Percentiles rank a stretch among this genome's conserved stretches.
Conservation (phyloP, 2,888 invertebrate genomes). For the Cenopis cana region DNA sequence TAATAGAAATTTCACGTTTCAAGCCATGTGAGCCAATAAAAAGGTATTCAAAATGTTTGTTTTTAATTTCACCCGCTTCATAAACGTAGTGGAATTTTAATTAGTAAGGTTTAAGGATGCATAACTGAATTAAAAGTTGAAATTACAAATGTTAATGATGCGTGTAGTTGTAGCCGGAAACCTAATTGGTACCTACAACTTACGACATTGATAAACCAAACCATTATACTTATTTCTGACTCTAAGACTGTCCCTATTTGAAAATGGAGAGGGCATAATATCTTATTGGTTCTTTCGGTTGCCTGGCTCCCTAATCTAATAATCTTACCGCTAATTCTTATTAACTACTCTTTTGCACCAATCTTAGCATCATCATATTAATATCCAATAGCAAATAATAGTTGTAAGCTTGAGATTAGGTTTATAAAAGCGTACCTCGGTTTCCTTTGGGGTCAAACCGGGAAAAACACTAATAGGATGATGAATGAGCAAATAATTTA, state of each 20-base stretch:
- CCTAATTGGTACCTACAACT: background rate
- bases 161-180: background rate
- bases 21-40: conserved; percentile 53
- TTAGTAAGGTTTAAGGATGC: conserved; percentile 18
- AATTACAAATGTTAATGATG: conserved; percentile 2
- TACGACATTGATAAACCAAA: background rate
- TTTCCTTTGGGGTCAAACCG: too few relatives aligned
- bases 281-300: background rate
- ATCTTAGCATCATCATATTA: too few relatives aligned
- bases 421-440: too few relatives aligned
- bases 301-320: background rate
- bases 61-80: conserved; percentile 50
- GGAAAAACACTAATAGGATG: too few relatives aligned
- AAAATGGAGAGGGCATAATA: background rate
- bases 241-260: background rate
- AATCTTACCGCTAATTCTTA: too few relatives aligned
- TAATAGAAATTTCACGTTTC: conserved; percentile 57
- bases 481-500: too few relatives aligned
- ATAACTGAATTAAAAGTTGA: background rate
- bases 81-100: conserved; percentile 7
- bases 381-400: too few relatives aligned
- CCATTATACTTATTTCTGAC: background rate
- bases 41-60: conserved; percentile 49
- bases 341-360: too few relatives aligned
- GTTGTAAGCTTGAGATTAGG: too few relatives aligned